These are phyloP conservation scores for Gymnogyps californianus DNA, from an alignment of 2,113 vertebrate genomes.

Conservation along the genomic window DNA sequence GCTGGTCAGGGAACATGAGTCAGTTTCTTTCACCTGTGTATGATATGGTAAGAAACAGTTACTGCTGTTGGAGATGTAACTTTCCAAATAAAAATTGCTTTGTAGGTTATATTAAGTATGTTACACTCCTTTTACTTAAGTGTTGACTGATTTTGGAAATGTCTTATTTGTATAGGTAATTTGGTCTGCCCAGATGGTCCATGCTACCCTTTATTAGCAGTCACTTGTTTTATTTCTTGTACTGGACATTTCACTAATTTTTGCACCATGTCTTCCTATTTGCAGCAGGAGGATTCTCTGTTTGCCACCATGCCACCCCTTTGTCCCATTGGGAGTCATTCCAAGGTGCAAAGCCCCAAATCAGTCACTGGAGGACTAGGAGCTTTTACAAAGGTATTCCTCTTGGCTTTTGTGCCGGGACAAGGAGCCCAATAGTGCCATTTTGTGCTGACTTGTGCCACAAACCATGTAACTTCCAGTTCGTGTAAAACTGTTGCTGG, in stretches of 20 bases:
- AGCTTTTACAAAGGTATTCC: conserved; percentile 81
- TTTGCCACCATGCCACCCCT: conserved; percentile 85
- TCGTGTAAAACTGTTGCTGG: neutral
- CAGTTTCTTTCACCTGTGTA: fast-evolving
- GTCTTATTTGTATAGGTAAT: neutral
- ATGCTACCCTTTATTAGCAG: neutral
- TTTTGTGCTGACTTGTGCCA: neutral
- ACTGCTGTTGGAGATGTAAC: neutral
- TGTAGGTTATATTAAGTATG: neutral
- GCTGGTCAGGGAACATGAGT: neutral
- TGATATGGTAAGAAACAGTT: neutral
- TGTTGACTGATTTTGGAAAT: neutral
- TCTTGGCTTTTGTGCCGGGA: neutral
- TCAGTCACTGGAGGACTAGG: conserved; percentile 79
- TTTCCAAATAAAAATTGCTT: neutral
- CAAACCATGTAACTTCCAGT: neutral
- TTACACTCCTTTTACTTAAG: neutral
- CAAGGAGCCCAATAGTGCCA: neutral
- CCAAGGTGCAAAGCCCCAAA: conserved; percentile 82
- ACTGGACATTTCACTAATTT: neutral
- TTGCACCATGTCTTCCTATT: neutral
- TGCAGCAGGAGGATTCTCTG: conserved; percentile 81
- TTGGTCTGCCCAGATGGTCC: neutral
- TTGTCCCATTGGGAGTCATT: conserved; percentile 83
- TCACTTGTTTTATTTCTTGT: neutral